A percentile compares a stretch with the other conserved stretches of the same genome.
phyloP scores from a whole-genome alignment of 1,140 invertebrate species.

The Achatina immaculata region DNA sequence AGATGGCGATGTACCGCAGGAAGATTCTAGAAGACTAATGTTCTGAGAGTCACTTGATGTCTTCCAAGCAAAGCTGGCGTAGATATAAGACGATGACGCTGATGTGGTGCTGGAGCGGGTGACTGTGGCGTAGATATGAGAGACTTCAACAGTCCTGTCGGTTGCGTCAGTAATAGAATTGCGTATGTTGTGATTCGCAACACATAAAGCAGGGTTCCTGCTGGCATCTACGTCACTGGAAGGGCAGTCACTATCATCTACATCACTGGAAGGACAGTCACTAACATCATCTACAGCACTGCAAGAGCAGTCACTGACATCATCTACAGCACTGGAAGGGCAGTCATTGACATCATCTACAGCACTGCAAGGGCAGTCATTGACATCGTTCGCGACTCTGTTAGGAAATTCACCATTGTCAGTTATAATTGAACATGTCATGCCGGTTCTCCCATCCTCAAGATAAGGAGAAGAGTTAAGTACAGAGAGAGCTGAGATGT shows the following conservation, averaged over 20 bases:
- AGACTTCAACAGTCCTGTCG: slow-evolving; percentile 9
- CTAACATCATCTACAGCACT: not conserved
- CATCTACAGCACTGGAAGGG: not conserved
- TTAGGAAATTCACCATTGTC: too few relatives aligned
- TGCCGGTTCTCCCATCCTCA: too few relatives aligned
- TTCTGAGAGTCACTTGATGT: not conserved
- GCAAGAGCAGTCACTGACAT: not conserved
- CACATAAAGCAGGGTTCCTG: not conserved
- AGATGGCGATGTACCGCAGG: not conserved
- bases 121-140: slow-evolving; percentile 35
- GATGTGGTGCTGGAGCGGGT: not conserved
- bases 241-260: not conserved
- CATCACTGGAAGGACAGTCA: not conserved
- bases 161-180: not conserved
- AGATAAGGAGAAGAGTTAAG: too few relatives aligned
- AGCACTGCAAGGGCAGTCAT: not conserved
- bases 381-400: not conserved
- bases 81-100: slow-evolving; percentile 18
- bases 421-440: too few relatives aligned
- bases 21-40: not conserved
- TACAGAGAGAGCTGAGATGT: too few relatives aligned
- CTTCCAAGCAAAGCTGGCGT: slow-evolving; percentile 34
- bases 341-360: too few relatives aligned
- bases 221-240: not conserved
- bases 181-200: not conserved